Conservation (phyloP, 2,797 vertebrate species). For the Petrocephalus schoutedeni region DNA sequence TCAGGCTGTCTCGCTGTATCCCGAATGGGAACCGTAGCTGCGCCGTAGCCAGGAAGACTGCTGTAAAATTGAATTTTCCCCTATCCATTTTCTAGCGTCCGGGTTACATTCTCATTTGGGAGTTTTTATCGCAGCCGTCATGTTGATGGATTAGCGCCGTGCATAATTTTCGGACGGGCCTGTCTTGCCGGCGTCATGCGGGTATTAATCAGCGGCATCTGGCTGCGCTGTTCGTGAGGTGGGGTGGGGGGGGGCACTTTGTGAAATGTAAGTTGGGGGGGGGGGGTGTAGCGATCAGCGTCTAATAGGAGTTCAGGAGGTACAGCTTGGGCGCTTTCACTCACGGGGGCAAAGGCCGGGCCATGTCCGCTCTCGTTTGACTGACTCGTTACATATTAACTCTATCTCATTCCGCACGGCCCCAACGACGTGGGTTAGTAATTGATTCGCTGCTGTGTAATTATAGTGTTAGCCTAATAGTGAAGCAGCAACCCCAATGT, state of each 20-base stretch:
- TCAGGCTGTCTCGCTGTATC: neutral
- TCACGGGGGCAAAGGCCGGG: neutral
- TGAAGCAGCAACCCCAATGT: neutral
- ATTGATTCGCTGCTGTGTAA: neutral
- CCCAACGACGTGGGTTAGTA: neutral
- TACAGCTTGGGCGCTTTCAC: neutral
- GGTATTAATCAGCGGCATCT: neutral
- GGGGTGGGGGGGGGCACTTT: neutral
- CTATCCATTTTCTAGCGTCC: neutral
- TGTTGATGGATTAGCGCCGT: conserved; percentile 18
- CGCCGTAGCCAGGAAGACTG: neutral
- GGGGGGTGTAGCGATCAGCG: neutral
- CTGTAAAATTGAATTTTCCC: conserved; percentile 4
- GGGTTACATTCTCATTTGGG: conserved; percentile 15
- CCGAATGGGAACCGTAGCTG: neutral
- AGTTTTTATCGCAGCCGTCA: neutral
- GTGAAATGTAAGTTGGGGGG: neutral
- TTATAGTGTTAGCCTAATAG: neutral
- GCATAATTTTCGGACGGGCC: conserved; percentile 16
- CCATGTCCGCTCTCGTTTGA: neutral
- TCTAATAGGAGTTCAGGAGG: neutral
- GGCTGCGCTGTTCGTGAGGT: neutral
- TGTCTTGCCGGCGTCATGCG: neutral
- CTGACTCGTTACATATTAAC: neutral
- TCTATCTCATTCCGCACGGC: neutral